Percentiles rank a stretch among this genome's conserved stretches.
These are phyloP conservation scores for Bos taurus DNA, from an alignment of 2,113 vertebrate species.

Conservation along the genomic window DNA sequence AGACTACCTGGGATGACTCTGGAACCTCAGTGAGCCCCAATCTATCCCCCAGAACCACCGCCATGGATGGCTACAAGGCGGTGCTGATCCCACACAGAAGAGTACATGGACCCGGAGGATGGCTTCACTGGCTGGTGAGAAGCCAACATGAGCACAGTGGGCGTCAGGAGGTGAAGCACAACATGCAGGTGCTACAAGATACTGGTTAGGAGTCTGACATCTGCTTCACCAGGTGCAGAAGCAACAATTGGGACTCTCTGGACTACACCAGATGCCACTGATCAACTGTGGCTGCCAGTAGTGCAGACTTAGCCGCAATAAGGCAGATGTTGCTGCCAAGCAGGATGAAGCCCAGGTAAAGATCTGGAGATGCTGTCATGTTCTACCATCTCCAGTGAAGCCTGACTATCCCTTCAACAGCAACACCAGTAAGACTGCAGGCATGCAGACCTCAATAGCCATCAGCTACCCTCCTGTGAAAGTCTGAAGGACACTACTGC, in stretches of 20 bases:
- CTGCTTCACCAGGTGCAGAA: constrained; percentile 92
- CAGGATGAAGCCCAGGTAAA: constrained; percentile 89
- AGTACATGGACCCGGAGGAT: background rate
- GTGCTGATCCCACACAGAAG: background rate
- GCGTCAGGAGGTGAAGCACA: background rate
- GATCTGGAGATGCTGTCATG: constrained; percentile 88
- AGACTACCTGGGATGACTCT: background rate
- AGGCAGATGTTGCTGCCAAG: constrained; percentile 88
- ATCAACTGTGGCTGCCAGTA: constrained; percentile 91
- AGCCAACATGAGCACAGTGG: background rate
- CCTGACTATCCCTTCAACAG: constrained; percentile 85
- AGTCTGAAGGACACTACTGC: constrained; percentile 91
- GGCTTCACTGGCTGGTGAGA: background rate
- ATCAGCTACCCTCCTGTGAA: constrained; percentile 87
- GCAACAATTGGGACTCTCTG: constrained; percentile 87
- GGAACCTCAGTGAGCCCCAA: background rate
- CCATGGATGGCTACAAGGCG: background rate
- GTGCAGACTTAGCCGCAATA: constrained; percentile 89
- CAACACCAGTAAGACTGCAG: constrained; percentile 88
- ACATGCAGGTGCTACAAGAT: constrained; percentile 64
- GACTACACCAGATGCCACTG: constrained; percentile 85
- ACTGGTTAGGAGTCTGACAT: constrained; percentile 88
- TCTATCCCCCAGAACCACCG: background rate
- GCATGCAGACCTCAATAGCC: constrained; percentile 87
- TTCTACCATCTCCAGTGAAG: constrained; percentile 87